These are phyloP conservation scores for Coelinius sp. DNA, from an alignment of 2,888 invertebrate genomes.

Conservation along the genomic window DNA sequence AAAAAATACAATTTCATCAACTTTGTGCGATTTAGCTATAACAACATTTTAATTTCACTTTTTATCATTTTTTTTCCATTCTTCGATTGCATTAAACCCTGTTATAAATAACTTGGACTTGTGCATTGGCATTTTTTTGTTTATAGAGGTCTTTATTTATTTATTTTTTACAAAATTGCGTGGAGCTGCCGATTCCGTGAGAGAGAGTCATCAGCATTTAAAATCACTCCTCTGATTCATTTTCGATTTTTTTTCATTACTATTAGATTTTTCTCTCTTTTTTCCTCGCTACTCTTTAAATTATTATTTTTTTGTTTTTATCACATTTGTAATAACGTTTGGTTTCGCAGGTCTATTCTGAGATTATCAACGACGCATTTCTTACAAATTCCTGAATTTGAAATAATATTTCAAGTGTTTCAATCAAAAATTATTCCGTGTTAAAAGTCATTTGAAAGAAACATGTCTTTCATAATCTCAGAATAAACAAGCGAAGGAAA, in stretches of 20 bases:
- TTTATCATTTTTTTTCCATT: not conserved
- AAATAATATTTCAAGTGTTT: too few relatives aligned
- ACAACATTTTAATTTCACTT: conserved; percentile 27
- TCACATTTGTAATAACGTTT: too few relatives aligned
- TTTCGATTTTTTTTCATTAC: conserved; percentile 59
- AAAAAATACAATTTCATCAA: conserved; percentile 16
- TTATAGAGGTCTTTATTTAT: conserved; percentile 54
- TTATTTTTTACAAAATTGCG: conserved; percentile 37
- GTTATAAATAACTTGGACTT: conserved; percentile 60
- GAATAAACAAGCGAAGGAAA: too few relatives aligned
- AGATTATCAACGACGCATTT: too few relatives aligned
- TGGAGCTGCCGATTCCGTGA: conserved; percentile 62
- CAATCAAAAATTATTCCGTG: too few relatives aligned
- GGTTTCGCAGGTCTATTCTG: too few relatives aligned
- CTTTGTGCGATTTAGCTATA: conserved; percentile 38
- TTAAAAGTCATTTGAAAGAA: too few relatives aligned
- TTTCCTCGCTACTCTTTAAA: conserved; percentile 44
- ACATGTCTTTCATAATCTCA: too few relatives aligned
- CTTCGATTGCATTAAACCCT: conserved; percentile 52
- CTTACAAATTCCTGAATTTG: too few relatives aligned
- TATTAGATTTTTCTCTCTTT: conserved; percentile 30
- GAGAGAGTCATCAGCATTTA: conserved; percentile 69
- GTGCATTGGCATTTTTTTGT: conserved; percentile 49
- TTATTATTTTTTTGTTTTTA: conserved; percentile 35
- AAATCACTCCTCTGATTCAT: conserved; percentile 70